Evolutionary conservation across 2,888 invertebrate genomes (phyloP).

Genomic region (Sinodicranocentrus sp.): DNA sequence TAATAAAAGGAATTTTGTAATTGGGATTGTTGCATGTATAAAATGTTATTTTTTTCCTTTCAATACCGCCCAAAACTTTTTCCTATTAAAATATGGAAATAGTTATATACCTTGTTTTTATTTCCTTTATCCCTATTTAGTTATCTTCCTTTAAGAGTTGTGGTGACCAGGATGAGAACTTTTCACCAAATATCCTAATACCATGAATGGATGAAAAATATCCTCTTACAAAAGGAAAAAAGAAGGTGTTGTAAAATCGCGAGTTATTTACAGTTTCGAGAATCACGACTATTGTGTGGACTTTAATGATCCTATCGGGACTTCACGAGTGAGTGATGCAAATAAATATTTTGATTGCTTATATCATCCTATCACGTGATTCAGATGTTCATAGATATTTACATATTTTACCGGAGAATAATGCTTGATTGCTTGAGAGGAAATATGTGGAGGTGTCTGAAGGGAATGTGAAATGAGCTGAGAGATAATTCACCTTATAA

Average conservation of each 20-base stretch:
- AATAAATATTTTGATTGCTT: slow-evolving; percentile 13
- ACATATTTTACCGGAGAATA: too few relatives aligned
- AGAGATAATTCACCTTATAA: too few relatives aligned
- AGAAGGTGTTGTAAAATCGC: not conserved
- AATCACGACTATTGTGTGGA: not conserved
- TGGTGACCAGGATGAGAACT: too few relatives aligned
- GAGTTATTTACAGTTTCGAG: not conserved
- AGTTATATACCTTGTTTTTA: not conserved
- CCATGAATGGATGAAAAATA: slow-evolving; percentile 1
- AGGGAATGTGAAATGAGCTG: slow-evolving; percentile 27
- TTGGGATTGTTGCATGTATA: slow-evolving; percentile 56
- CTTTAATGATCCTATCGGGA: not conserved
- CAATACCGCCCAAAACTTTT: slow-evolving; percentile 50
- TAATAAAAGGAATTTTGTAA: slow-evolving; percentile 11
- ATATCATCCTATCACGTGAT: not conserved
- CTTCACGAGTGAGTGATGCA: slow-evolving; percentile 1
- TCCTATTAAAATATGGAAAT: slow-evolving; percentile 55
- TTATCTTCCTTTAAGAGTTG: too few relatives aligned
- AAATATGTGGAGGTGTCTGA: not conserved
- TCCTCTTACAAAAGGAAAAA: not conserved
- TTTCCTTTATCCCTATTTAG: not conserved
- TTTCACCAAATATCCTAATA: too few relatives aligned
- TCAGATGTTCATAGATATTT: too few relatives aligned
- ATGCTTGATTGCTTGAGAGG: too few relatives aligned
- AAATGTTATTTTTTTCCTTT: too few relatives aligned